Base-by-base conservation (phyloP, 2,113 vertebrate genomes). In the Nothoprocta pentlandii region DNA sequence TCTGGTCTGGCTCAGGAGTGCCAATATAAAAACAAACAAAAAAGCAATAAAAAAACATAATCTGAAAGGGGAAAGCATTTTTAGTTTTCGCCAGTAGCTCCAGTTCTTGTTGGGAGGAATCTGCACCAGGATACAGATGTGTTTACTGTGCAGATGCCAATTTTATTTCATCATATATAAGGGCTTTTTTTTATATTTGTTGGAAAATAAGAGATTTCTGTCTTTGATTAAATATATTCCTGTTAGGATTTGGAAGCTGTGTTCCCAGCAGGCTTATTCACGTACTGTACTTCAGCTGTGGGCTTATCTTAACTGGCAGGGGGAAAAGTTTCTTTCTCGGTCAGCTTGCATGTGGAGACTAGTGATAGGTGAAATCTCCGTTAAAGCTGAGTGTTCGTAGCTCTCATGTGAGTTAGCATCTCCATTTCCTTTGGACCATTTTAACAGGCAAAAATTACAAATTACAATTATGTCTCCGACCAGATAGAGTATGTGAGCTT, bases 121-220 rank as follows among this genome's bases (percentile, higher is more conserved):
- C 62, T 91, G 67, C 49, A 53, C n/a, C 0, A 0, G 85, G 47
- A 71, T 42, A 22, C 70, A 80, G 82, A 87, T 76, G 41, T 54
- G 58, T 95, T 90, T 92, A 79, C 69, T 87, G 30, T 93, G 86
- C 84, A 96, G 94, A 84, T 71, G 58, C 73, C 69, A 53, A 17
- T 87, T 93, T 85, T 77, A 13, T 56, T 66, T 91, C 47, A 49
- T 49, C 47, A 49, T 49, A 49, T 49, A 49, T 49, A 49, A 49
- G 47, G 9, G 20, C 47, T 21, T 21, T 49, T 49, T 47, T 46
- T 46, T 46, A 46, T 86, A 51, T 71, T 78, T 78, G 61, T 70
- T 78, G 62, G 34, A 56, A 94, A 88, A 77, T 47, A 80, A 39
- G 59, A 80, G 16, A 51, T 92, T 93, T 91, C 79, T 87, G n/a